phyloP scores from a whole-genome alignment of 1,140 invertebrate species.

The Eubasilissa regina region DNA sequence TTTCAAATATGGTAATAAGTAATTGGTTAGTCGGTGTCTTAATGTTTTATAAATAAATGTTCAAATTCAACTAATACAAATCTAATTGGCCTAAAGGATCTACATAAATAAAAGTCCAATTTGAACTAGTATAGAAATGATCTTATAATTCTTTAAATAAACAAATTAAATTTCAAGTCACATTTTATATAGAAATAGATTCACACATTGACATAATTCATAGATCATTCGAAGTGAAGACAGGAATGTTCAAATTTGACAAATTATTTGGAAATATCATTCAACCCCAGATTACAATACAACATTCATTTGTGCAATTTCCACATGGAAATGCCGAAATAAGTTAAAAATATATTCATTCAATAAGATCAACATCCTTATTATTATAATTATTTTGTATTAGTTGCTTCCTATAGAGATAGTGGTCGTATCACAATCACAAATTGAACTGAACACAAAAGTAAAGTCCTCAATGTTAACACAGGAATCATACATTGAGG shows the following conservation, averaged over 20 bases:
- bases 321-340: slow-evolving; percentile 3
- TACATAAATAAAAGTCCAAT: slow-evolving; percentile 14
- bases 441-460: slow-evolving; percentile 8
- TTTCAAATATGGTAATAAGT: too few species aligned
- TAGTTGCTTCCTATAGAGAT: background rate
- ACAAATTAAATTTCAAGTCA: background rate
- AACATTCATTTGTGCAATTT: slow-evolving; percentile 10
- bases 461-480: slow-evolving; percentile 16
- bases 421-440: slow-evolving; percentile 17
- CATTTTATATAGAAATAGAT: slow-evolving; percentile 14
- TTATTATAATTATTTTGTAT: background rate
- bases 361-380: background rate
- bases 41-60: too few species aligned
- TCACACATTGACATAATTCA: slow-evolving; percentile 7
- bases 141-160: slow-evolving; percentile 25
- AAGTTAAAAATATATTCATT: background rate
- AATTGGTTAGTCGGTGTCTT: too few species aligned
- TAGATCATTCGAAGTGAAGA: background rate
- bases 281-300: background rate
- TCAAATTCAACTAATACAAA: too few species aligned
- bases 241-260: slow-evolving; percentile 34
- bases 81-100: too few species aligned
- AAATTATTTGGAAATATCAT: slow-evolving; percentile 18
- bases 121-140: slow-evolving; percentile 22
- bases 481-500: slow-evolving; percentile 44